These are phyloP conservation scores for Temnothorax unifasciatus DNA, from an alignment of 2,888 invertebrate species.

Conservation along the genomic window DNA sequence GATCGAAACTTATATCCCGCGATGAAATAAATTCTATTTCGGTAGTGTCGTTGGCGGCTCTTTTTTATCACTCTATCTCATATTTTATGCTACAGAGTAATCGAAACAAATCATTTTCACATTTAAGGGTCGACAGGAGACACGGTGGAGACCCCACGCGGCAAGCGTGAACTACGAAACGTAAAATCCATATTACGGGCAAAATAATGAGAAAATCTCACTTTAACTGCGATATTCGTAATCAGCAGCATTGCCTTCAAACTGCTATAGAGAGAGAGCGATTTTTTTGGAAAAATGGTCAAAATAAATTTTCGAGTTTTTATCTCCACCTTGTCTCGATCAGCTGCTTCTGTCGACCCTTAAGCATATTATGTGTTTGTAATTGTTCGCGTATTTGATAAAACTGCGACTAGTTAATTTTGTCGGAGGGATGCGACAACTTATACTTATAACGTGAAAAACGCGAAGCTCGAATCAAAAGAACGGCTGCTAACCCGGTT, in stretches of 20 bases:
- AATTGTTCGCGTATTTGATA: not conserved
- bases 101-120: not conserved
- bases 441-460: constrained; percentile 1
- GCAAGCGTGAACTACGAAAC: too few relatives aligned
- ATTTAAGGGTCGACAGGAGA: not conserved
- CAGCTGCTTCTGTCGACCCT: too few relatives aligned
- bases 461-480: constrained; percentile 24
- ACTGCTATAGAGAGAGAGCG: too few relatives aligned
- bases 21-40: constrained; percentile 11
- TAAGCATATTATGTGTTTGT: not conserved
- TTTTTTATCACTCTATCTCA: not conserved
- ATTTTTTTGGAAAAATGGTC: too few relatives aligned
- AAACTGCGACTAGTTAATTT: constrained; percentile 5
- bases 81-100: not conserved
- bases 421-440: not conserved
- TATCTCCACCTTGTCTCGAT: too few relatives aligned
- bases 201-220: too few relatives aligned
- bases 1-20: constrained; percentile 9
- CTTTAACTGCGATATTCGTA: too few relatives aligned
- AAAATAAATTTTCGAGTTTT: too few relatives aligned
- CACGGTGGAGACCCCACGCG: too few relatives aligned
- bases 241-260: too few relatives aligned
- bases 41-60: constrained; percentile 1
- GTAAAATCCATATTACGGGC: too few relatives aligned
- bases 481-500: constrained; percentile 41